A percentile compares a stretch with the other conserved stretches of the same genome.
phyloP scores from a whole-genome alignment of 2,888 invertebrate genomes.

The Elysia crispata region DNA sequence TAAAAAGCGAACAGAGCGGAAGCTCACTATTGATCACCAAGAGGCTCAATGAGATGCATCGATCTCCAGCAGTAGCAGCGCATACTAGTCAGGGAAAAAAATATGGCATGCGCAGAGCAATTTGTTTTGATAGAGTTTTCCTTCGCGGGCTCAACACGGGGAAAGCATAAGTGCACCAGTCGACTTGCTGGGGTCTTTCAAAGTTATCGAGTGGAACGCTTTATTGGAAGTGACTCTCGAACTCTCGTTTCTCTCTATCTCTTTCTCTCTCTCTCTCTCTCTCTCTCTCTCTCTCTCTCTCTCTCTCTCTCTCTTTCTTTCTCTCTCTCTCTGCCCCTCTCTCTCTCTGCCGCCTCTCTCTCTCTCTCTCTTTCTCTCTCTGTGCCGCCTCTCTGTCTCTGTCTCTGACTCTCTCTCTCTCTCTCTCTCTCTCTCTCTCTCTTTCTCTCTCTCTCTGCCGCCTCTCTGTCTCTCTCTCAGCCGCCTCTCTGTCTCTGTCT shows the following conservation, averaged over 20 bases:
- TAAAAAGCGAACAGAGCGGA: too few species aligned
- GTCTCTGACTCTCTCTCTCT: background rate
- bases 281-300: too few species aligned
- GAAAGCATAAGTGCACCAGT: background rate
- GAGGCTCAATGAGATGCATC: too few species aligned
- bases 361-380: background rate
- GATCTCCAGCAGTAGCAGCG: too few species aligned
- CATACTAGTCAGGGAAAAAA: too few species aligned
- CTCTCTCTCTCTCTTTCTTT: background rate
- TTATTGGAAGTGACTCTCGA: background rate
- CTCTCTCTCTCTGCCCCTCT: background rate
- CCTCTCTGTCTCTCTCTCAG: conserved; percentile 6
- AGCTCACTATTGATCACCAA: too few species aligned
- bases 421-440: too few species aligned
- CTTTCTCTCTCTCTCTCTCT: too few species aligned
- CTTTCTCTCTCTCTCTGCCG: background rate
- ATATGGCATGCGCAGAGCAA: too few species aligned
- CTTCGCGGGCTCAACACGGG: too few species aligned
- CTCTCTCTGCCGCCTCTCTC: background rate
- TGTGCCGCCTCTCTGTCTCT: background rate
- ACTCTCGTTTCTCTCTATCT: too few species aligned
- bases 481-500: conserved; percentile 2
- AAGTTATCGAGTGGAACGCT: conserved; percentile 6
- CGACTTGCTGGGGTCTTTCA: background rate
- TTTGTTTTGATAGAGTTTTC: too few species aligned